Base-by-base conservation (phyloP, 2,797 vertebrate species). In the Rhinogobio ventralis region DNA sequence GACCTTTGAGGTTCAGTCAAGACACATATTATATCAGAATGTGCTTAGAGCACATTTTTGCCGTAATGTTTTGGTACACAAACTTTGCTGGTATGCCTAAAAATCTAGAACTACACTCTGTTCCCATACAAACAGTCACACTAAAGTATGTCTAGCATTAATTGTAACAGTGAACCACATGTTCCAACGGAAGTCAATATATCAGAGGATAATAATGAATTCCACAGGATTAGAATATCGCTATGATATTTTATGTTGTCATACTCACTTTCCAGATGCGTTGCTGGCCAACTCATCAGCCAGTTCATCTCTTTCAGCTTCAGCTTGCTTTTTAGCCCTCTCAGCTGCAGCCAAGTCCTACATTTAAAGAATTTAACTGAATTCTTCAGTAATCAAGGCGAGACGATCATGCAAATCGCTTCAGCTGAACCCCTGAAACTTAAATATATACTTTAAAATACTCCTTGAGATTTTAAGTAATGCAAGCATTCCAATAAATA, bases 291-390 rank as follows among this genome's bases (percentile, higher is more conserved):
- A 93, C 82, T 99, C 98, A 39, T 99, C 98, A 0, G 96, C 93
- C 89, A 99, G 91, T 86, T 99, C 98, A 2, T 99, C 97, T 88
- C 97, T 96, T 89, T 99, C 97, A 2, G 94, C 88, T 89, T 99
- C 98, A 0, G 94, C 96, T 90, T 99, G 98, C 89, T 98, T 98
- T 66, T 97, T 96, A 53, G 95, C 96, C 84, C 97, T 92, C 82
- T 99, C 98, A 0, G 96, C 96, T 0, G 96, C 96, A 3, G 96
- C 95, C 90, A 99, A 88, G 62, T 97, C 97, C 97, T 97, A 75
- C 53, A 83, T n/a, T 78, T 17, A 30, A 69, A 15, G 7, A 79
- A 66, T 45, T 57, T 1, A 39, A 67, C 25, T 7, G 8, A 46
- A 42, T 28, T 75, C 23, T 42, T 60, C 10, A 72, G 6, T 62